phyloP scores from a whole-genome alignment of 1,140 invertebrate genomes.

The Trichonephila clavata region DNA sequence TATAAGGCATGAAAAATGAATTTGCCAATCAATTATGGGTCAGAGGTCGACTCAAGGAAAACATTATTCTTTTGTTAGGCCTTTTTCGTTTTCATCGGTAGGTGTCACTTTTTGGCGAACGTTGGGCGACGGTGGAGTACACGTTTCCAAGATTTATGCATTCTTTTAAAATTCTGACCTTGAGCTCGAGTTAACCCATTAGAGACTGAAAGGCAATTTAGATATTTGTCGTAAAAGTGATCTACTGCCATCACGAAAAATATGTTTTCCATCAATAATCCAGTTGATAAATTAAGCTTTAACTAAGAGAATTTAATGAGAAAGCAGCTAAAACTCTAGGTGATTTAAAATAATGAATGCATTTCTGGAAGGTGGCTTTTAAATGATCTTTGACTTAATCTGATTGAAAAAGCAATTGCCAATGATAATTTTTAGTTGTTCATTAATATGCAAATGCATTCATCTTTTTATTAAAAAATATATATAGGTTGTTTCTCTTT shows the following conservation, averaged over 20 bases:
- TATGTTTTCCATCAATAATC: background rate
- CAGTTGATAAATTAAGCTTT: background rate
- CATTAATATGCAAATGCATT: background rate
- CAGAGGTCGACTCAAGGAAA: constrained; percentile 21
- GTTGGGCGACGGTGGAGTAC: background rate
- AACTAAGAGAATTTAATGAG: background rate
- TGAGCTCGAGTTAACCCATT: background rate
- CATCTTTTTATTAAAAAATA: background rate
- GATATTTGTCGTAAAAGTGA: constrained; percentile 47
- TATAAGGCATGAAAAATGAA: constrained; percentile 55
- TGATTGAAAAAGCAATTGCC: background rate
- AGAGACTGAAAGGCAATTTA: constrained; percentile 15
- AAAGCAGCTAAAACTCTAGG: background rate
- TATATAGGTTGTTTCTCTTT: background rate
- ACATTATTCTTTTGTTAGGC: background rate
- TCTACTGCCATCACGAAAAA: background rate
- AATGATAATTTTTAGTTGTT: background rate
- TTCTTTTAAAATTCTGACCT: constrained; percentile 17
- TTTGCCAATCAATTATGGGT: constrained; percentile 52
- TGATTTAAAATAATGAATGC: background rate
- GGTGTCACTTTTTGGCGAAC: background rate
- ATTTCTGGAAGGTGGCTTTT: background rate
- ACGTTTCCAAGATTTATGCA: background rate
- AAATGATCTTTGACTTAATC: background rate
- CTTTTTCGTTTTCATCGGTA: background rate